Base-by-base conservation (phyloP, 2,888 invertebrate species). In the Ypsolopha sequella region DNA sequence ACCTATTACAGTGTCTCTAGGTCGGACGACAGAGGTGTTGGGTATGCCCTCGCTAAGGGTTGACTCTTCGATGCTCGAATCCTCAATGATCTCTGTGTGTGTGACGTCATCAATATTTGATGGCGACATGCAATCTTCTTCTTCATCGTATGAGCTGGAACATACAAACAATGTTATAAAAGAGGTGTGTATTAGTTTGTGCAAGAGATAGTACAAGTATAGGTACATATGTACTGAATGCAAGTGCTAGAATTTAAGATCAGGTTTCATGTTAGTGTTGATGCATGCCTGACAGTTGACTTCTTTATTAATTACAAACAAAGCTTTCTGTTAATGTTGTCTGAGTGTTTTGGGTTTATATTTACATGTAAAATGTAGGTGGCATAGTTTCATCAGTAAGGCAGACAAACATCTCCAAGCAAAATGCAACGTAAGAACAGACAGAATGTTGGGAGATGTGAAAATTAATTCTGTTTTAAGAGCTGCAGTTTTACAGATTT, bases 61-160 rank as follows among this genome's bases (percentile, higher is more conserved):
- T 7, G 78, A 78, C 55, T 85, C 86, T 56, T 84, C 84, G 41
- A 82, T 74, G 62, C 84, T 85, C 14, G 86, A 81, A 58, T 87
- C 87, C 47, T 86, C 87, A 39, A 80, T 64, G 24, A 70, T 76
- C 56, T 87, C 87, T 2, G 81, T 80, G 61, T 71, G 88, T 56
- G 90, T 80, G 58, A 90, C 87, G 55, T 89, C 88, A 67, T 91
- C 91, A 63, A 92, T 66, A 69, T 91, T 91, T 8, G 24, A 24
- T 58, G 91, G 91, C 55, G 92, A 91, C 56, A 92, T 84, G 58
- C 89, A 87, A 69, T 92, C 92, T 55, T 92, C 92, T 60, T 89
- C 90, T 73, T 91, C 90, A 90, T 91, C 91, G 89, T 89, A 90
- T 70, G 90, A 90, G 90, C 90, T 91, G 88, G 45, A 89, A 79